A percentile compares a stretch with the other conserved stretches of the same genome.
These are phyloP conservation scores for Myiotriccus ornatus DNA, from an alignment of 2,797 vertebrate species.

Conservation along the genomic window DNA sequence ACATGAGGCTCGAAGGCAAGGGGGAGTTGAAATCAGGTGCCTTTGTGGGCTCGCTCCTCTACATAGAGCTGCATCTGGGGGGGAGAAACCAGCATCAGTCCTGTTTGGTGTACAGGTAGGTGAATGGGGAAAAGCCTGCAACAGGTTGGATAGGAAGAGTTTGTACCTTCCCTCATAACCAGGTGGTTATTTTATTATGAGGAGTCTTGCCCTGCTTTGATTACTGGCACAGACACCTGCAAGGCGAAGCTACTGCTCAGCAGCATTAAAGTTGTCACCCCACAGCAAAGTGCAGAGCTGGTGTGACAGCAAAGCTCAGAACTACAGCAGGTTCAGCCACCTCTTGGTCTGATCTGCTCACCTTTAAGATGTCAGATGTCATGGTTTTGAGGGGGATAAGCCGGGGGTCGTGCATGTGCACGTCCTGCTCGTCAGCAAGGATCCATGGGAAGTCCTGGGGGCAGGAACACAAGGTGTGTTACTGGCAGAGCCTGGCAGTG, in stretches of 20 bases:
- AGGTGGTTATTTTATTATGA: neutral
- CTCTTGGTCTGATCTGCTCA: conserved; percentile 52
- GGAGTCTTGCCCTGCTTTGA: neutral
- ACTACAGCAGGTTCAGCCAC: neutral
- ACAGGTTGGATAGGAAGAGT: neutral
- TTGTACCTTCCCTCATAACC: neutral
- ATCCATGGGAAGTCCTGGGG: conserved; percentile 96
- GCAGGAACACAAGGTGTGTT: neutral
- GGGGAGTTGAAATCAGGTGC: conserved; percentile 64
- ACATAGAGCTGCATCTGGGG: conserved; percentile 96
- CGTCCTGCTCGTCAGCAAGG: conserved; percentile 94
- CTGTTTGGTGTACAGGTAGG: neutral
- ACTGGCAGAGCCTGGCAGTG: neutral
- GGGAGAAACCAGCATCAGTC: neutral
- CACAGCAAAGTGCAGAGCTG: neutral
- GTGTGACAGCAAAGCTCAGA: neutral
- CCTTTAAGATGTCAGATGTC: conserved; percentile 96
- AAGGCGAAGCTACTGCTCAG: neutral
- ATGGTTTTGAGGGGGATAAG: conserved; percentile 96
- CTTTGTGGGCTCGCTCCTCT: conserved; percentile 92
- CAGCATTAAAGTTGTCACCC: neutral
- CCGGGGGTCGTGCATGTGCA: conserved; percentile 93
- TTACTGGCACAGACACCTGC: neutral
- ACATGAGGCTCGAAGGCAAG: neutral
- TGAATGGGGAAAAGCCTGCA: neutral